A percentile compares a stretch with the other conserved stretches of the same genome.
Conservation (phyloP, 2,797 vertebrate genomes). For the Crenichthys baileyi region DNA sequence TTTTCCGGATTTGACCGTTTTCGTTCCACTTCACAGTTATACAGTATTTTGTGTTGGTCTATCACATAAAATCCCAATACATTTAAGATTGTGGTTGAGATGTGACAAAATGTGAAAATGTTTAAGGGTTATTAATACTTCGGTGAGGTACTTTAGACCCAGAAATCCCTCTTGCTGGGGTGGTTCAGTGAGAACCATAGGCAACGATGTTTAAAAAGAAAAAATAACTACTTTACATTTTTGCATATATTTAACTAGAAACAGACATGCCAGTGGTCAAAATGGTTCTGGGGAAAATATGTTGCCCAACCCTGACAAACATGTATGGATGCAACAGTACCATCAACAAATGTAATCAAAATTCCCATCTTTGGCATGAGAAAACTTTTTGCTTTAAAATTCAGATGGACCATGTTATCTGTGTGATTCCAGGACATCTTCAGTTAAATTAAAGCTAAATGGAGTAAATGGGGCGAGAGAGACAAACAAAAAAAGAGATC, state of each 20-base stretch:
- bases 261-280: background rate
- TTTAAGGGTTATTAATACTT: no score
- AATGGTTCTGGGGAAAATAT: background rate
- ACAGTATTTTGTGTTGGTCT: no score
- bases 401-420: background rate
- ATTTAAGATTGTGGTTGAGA: no score
- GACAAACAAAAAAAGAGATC: no score
- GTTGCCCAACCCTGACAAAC: background rate
- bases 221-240: background rate
- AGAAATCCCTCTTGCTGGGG: background rate
- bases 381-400: background rate
- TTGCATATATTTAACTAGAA: background rate
- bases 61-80: no score
- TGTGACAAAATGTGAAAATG: no score
- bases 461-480: background rate
- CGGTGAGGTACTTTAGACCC: background rate
- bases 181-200: background rate
- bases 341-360: no score
- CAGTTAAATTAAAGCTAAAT: background rate
- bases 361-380: background rate
- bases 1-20: no score
- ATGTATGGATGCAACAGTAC: background rate
- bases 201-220: background rate
- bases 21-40: no score
- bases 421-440: background rate